phyloP scores from a whole-genome alignment of 2,888 invertebrate species.

The Eurois occulta region DNA sequence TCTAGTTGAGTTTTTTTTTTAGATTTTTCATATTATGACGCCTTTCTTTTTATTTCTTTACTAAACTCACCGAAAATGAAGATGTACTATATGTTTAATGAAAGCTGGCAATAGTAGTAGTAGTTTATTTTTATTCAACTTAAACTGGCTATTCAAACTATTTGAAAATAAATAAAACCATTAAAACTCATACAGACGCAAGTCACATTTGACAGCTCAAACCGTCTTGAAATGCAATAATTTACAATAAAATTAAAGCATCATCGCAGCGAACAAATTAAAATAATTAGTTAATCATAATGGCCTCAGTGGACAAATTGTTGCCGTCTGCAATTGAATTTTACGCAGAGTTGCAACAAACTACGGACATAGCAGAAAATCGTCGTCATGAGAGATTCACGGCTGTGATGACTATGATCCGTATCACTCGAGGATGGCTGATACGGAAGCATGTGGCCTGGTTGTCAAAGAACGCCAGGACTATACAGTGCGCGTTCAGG shows the following conservation, averaged over 20 bases:
- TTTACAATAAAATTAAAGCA: not conserved
- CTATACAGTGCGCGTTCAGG: slow-evolving; percentile 85
- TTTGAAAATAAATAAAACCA: slow-evolving; percentile 2
- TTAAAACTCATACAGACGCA: no score
- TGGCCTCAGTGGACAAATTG: slow-evolving; percentile 81
- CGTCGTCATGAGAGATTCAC: slow-evolving; percentile 75
- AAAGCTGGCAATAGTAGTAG: not conserved
- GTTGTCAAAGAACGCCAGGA: slow-evolving; percentile 81
- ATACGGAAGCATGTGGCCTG: slow-evolving; percentile 83
- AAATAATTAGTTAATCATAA: slow-evolving; percentile 54
- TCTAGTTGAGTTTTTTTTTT: not conserved
- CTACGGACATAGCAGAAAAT: slow-evolving; percentile 77
- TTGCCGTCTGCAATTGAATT: slow-evolving; percentile 77
- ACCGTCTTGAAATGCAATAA: slow-evolving; percentile 10
- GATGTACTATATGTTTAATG: no score
- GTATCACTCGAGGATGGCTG: slow-evolving; percentile 80
- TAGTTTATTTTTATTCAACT: not conserved
- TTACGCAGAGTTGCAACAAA: slow-evolving; percentile 78
- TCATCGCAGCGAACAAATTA: not conserved
- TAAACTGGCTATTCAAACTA: not conserved
- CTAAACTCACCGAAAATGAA: not conserved
- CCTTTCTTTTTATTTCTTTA: slow-evolving; percentile 5
- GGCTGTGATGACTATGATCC: slow-evolving; percentile 81
- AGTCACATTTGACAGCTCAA: slow-evolving; percentile 38
- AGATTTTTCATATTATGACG: not conserved